Base-by-base conservation (phyloP, 2,888 invertebrate species). In the Mythimna lalbum region DNA sequence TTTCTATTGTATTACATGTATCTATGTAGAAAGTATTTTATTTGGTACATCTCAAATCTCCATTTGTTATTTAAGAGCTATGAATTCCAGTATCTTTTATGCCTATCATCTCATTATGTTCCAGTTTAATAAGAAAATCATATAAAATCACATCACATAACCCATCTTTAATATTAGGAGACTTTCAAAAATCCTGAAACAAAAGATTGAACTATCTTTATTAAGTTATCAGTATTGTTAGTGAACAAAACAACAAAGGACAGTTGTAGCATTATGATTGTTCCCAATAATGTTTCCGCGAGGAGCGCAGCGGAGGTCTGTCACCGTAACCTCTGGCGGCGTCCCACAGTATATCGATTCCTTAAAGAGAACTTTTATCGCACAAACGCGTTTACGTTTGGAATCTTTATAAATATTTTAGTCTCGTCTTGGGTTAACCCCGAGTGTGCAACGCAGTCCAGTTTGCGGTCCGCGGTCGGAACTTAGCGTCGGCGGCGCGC, bases 401-500 rank as follows among this genome's bases (percentile, higher is more conserved):
- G 66, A 75, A 68, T 76, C 73, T 81, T 75, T 73, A 83, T 89
- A 86, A 89, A 90, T 87, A 89, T 90, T 90, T 87, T 80, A 83
- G 84, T 78, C 75, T 86, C 84, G 70, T 85, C 85, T 84, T 78
- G 64, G 88, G 87, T 82, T 85, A 84, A 86, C 84, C 84, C 70
- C 81, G 72, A 76, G 71, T 79, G 82, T 73, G 84, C 69, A 86
- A 82, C 78, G 79, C 80, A 73, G 88, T 89, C 87, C 89, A 88
- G 87, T 85, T 85, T 85, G 88, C 71, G 78, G 85, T 83, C 68
- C 80, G 83, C 80, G 87, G 87, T 88, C 73, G 70, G 82, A 83
- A 85, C 86, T 84, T 80, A 80, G 82, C 80, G 81, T 73, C 78
- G 81, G 81, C 76, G 82, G 56, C 56, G 56, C 57, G 36, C 57